Evolutionary conservation across 2,888 invertebrate genomes (phyloP), one percentile per base, ranked within the genome.

Genomic region (Cybosia mesomella): DNA sequence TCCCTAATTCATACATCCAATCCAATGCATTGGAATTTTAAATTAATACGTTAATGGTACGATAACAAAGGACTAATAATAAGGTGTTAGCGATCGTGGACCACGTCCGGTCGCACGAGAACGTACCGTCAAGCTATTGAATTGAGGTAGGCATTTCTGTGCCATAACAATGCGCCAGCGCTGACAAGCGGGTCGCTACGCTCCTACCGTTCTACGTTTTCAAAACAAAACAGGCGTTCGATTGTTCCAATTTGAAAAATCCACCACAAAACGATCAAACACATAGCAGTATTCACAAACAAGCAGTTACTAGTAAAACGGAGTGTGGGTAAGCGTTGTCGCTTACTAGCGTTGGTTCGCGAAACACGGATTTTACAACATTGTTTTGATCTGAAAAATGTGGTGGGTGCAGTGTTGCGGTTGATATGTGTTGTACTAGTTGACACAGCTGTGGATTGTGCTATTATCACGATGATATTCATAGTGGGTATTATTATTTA

Each of bases 161-260:
- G 85, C 79, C 87, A 89, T 86, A 91, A 91, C 91, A 92, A 91
- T 91, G 91, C 87, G 85, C 84, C 81, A 77, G 84, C 87, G 89
- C 86, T 83, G 77, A 83, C 85, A 82, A 84, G 82, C 85, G 82
- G 83, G 85, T 85, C 87, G 81, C 74, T 74, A 83, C 83, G 82
- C 76, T 77, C 68, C 69, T 81, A 86, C 85, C 87, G 87, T 82
- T 83, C 80, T 77, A 85, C 89, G 92, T 93, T 94, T 93, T 92
- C 91, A 93, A 91, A 94, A 94, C 93, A 93, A 89, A 87, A 85
- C 87, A 85, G 80, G 76, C 83, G 82, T 80, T 85, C 93, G 85
- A 93, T 94, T 93, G 94, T 94, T 93, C 85, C 83, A 83, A 87
- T 90, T 90, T 87, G 85, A 89, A 92, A 93, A 92, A 91, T 91